phyloP scores from a whole-genome alignment of 2,113 vertebrate species.

The Pagrus major region DNA sequence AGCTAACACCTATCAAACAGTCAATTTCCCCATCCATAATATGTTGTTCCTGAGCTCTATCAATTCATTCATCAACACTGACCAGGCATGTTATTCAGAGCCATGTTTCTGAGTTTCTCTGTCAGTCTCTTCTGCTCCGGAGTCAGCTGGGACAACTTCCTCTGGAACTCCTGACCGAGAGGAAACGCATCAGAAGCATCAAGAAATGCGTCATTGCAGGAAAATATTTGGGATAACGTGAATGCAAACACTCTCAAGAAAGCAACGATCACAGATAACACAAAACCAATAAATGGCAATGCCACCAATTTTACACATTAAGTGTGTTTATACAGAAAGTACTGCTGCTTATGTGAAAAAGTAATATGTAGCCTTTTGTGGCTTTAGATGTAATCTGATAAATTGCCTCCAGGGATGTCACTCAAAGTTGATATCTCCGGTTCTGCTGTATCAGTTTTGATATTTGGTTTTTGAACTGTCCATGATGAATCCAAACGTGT shows the following conservation, averaged over 20 bases:
- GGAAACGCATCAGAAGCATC: conserved; percentile 28
- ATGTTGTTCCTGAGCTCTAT: not conserved
- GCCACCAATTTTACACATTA: no score
- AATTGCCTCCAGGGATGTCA: no score
- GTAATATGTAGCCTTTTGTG: no score
- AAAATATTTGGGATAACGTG: not conserved
- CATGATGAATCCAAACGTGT: no score
- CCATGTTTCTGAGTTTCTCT: conserved; percentile 89
- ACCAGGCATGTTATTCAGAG: conserved; percentile 86
- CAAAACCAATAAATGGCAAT: no score
- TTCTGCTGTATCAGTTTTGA: no score
- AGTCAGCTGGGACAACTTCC: conserved; percentile 88
- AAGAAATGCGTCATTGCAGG: conserved; percentile 6
- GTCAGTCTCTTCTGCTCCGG: conserved; percentile 91
- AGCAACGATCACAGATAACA: conserved; percentile 13
- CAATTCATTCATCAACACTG: conserved; percentile 69
- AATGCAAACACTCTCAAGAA: not conserved
- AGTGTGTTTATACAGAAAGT: no score
- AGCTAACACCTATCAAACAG: not conserved
- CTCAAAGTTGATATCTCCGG: no score
- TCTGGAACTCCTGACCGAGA: conserved; percentile 90
- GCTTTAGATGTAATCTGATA: no score
- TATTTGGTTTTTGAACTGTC: no score
- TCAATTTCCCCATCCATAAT: not conserved
- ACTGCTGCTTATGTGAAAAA: no score